Conservation (phyloP, 2,797 vertebrate genomes). For the Ceyx erithaca region DNA sequence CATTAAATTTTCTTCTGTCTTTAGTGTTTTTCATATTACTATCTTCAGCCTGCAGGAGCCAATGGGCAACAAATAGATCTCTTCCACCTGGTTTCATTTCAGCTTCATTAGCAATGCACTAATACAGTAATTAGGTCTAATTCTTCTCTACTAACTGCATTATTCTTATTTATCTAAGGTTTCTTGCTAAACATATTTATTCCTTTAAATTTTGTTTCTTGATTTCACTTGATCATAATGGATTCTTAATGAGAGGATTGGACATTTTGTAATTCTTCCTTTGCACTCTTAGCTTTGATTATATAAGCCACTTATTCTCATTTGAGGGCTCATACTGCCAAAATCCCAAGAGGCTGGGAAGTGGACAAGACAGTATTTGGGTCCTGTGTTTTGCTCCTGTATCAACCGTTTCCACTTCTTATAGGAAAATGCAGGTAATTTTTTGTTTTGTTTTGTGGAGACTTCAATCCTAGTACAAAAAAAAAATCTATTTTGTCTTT, state of each 20-base stretch:
- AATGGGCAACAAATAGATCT: constrained; percentile 48
- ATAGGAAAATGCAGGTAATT: neutral
- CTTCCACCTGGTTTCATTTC: constrained; percentile 45
- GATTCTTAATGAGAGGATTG: neutral
- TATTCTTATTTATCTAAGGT: constrained; percentile 52
- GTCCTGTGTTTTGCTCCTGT: neutral
- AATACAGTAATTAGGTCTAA: constrained; percentile 28
- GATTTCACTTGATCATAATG: neutral
- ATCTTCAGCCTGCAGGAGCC: constrained; percentile 10
- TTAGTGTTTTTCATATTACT: constrained; percentile 8
- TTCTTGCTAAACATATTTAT: constrained; percentile 7
- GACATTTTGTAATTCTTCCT: neutral
- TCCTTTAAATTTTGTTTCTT: constrained; percentile 12
- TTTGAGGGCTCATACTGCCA: neutral
- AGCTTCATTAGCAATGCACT: constrained; percentile 45
- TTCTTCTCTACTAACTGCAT: constrained; percentile 6
- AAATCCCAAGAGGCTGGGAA: constrained; percentile 17
- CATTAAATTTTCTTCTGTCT: constrained; percentile 19
- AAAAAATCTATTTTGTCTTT: neutral
- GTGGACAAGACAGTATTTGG: neutral
- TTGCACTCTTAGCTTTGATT: constrained; percentile 17
- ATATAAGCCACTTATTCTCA: neutral
- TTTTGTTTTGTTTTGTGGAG: neutral
- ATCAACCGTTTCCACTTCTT: neutral
- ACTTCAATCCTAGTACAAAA: neutral